Conservation (phyloP, 2,797 vertebrate genomes). For the Ataeniobius toweri region DNA sequence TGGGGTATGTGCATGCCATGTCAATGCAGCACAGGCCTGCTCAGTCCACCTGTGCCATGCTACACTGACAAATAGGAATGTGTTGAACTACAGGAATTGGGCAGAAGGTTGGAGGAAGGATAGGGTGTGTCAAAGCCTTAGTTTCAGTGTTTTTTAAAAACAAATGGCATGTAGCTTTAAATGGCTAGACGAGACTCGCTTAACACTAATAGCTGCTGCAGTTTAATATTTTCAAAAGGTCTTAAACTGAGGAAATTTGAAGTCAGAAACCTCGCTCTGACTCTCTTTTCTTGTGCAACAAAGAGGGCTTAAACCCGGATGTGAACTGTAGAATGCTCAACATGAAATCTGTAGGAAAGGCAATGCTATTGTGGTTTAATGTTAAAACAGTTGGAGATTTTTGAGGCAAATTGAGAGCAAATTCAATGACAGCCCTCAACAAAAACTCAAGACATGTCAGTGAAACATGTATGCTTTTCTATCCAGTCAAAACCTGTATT, state of each 20-base stretch:
- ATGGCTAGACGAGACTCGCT: constrained; percentile 33
- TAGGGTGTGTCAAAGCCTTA: constrained; percentile 31
- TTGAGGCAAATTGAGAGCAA: constrained; percentile 21
- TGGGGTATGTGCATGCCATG: constrained; percentile 66
- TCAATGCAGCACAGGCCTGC: constrained; percentile 47
- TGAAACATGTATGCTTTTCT: background rate
- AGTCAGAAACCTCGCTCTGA: background rate
- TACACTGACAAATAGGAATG: constrained; percentile 81
- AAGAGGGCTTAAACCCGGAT: constrained; percentile 21
- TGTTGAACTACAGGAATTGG: constrained; percentile 60
- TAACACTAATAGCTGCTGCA: constrained; percentile 1
- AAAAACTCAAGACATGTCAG: constrained; percentile 16
- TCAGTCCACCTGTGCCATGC: constrained; percentile 82
- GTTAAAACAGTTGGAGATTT: constrained; percentile 47
- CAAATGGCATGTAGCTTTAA: constrained; percentile 22
- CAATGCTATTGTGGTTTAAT: constrained; percentile 16
- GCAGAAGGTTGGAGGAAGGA: constrained; percentile 25
- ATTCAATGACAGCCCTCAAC: constrained; percentile 19
- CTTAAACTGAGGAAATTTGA: background rate
- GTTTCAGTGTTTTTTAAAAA: constrained; percentile 31
- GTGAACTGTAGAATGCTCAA: constrained; percentile 19
- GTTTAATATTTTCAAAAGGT: constrained; percentile 5
- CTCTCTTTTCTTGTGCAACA: background rate
- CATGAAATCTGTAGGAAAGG: too few species aligned
- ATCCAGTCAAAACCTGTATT: background rate